A percentile compares a stretch with the other conserved stretches of the same genome.
phyloP scores from a whole-genome alignment of 2,888 invertebrate genomes.

The Aleiodes leptofemur region DNA sequence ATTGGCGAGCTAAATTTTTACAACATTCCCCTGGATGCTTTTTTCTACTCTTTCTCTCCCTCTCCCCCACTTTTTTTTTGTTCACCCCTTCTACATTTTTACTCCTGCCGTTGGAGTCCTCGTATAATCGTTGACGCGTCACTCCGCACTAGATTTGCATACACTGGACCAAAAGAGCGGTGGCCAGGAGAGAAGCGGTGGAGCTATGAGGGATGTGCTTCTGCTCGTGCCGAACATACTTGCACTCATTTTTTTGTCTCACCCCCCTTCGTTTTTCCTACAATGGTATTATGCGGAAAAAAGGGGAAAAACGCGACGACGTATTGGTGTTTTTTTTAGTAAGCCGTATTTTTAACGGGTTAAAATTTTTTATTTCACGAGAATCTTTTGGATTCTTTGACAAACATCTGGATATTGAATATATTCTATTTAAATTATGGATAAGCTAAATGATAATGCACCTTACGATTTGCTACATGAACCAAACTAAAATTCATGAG shows the following conservation, averaged over 20 bases:
- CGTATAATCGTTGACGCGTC: conserved; percentile 71
- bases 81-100: conserved; percentile 22
- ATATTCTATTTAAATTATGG: neutral
- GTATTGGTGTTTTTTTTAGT: conserved; percentile 16
- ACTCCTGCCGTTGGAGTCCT: conserved; percentile 49
- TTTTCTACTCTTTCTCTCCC: conserved; percentile 49
- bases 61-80: conserved; percentile 32
- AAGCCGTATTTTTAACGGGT: conserved; percentile 8
- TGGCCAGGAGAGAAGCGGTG: conserved; percentile 22
- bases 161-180: conserved; percentile 64
- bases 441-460: neutral
- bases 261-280: neutral
- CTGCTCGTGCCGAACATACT: conserved; percentile 2
- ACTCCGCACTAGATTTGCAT: conserved; percentile 71
- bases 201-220: neutral
- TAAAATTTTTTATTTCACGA: neutral
- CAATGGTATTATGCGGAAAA: conserved; percentile 35
- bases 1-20: conserved; percentile 73
- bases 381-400: neutral
- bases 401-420: neutral
- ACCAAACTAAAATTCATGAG: no score
- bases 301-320: conserved; percentile 44
- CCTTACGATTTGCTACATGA: no score
- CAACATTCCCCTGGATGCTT: conserved; percentile 67
- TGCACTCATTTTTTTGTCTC: neutral